These are phyloP conservation scores for Pseudochirops cupreus DNA, from an alignment of 2,797 vertebrate genomes.

Conservation along the genomic window DNA sequence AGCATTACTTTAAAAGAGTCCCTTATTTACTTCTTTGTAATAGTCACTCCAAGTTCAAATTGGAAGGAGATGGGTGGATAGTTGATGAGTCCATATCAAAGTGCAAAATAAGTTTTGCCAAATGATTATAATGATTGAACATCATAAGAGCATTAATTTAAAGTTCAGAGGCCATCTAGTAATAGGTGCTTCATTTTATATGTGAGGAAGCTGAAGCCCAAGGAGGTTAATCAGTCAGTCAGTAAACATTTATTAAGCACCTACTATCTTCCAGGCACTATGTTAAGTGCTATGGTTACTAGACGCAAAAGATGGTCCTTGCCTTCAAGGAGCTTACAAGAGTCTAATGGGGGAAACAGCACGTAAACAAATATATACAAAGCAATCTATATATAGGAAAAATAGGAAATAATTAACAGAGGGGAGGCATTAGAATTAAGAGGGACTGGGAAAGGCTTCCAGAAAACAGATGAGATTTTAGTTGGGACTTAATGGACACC, in stretches of 20 bases:
- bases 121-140: background rate
- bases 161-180: background rate
- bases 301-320: background rate
- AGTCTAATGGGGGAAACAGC: background rate
- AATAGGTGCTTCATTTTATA: background rate
- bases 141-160: background rate
- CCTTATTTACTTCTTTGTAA: background rate
- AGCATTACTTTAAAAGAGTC: background rate
- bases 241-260: background rate
- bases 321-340: background rate
- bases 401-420: background rate
- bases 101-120: background rate
- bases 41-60: background rate
- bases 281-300: background rate
- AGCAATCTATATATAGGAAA: background rate
- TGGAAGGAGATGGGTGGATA: background rate
- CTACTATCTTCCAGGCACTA: background rate
- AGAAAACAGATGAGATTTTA: background rate
- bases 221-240: background rate
- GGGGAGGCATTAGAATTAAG: background rate
- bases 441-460: background rate
- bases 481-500: background rate
- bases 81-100: conserved; percentile 10
- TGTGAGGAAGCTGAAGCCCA: background rate
- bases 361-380: background rate